Percentiles rank a stretch among this genome's conserved stretches.
Conservation (phyloP, 1,140 invertebrate species). For the Aplysia californica region DNA sequence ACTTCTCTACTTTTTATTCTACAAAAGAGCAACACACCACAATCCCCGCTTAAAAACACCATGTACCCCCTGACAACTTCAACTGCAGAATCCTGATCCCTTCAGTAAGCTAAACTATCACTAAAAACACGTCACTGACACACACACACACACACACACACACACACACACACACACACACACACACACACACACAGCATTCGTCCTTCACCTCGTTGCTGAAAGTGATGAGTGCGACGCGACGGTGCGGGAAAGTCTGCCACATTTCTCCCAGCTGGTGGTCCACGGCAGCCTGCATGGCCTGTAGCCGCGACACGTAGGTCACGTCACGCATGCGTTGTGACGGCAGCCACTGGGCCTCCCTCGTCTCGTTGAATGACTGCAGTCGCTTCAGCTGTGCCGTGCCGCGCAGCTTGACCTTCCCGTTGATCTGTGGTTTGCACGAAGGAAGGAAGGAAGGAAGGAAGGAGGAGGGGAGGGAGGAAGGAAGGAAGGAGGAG, state of each 20-base stretch:
- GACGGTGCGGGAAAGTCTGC: constrained; percentile 54
- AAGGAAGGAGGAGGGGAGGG: too few species aligned
- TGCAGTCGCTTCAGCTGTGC: constrained; percentile 36
- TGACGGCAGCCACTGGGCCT: constrained; percentile 49
- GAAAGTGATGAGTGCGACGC: constrained; percentile 60
- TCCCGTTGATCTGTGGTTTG: constrained; percentile 60
- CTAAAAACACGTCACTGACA: background rate
- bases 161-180: background rate
- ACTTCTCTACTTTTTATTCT: too few species aligned
- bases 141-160: constrained; percentile 16
- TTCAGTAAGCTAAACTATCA: too few species aligned
- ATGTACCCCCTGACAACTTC: too few species aligned
- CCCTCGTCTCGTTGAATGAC: constrained; percentile 38
- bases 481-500: too few species aligned
- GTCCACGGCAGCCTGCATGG: constrained; percentile 65
- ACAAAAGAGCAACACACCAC: too few species aligned
- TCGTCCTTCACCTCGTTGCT: constrained; percentile 54
- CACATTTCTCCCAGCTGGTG: constrained; percentile 61
- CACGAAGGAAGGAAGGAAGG: too few species aligned
- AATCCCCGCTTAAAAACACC: too few species aligned
- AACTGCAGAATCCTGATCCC: too few species aligned
- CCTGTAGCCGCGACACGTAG: constrained; percentile 59
- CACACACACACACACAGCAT: background rate
- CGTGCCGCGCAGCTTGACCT: constrained; percentile 52
- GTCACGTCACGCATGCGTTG: constrained; percentile 52